phyloP scores from a whole-genome alignment of 2,797 vertebrate genomes.

The Gallinago solitaria region DNA sequence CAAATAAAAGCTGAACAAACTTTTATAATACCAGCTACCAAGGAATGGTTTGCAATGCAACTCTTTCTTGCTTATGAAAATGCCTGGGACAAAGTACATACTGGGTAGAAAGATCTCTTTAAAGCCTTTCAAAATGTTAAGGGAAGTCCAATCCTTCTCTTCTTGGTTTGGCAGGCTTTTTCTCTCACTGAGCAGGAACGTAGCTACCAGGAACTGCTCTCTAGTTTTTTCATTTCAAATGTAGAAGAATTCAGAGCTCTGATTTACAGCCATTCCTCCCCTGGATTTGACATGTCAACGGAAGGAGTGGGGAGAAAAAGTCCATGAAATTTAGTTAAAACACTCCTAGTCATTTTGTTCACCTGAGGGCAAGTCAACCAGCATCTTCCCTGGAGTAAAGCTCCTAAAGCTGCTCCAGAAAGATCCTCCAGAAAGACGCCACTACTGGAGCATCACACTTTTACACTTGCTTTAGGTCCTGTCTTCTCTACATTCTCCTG shows the following conservation, averaged over 20 bases:
- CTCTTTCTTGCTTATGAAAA: background rate
- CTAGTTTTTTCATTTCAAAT: background rate
- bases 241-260: background rate
- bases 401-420: background rate
- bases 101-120: background rate
- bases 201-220: background rate
- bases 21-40: background rate
- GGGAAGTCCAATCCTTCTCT: background rate
- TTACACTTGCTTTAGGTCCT: background rate
- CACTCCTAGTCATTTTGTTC: background rate
- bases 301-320: background rate
- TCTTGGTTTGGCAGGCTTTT: background rate
- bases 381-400: background rate
- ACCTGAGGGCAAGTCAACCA: background rate
- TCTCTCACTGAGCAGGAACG: background rate
- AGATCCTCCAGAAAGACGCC: background rate
- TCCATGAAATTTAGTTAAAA: background rate
- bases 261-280: background rate
- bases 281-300: background rate
- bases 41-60: background rate
- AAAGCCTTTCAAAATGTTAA: background rate
- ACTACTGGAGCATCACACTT: background rate
- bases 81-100: background rate
- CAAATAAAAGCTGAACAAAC: background rate
- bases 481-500: background rate